phyloP scores from a whole-genome alignment of 1,140 invertebrate genomes.

The Microvelia longipes region DNA sequence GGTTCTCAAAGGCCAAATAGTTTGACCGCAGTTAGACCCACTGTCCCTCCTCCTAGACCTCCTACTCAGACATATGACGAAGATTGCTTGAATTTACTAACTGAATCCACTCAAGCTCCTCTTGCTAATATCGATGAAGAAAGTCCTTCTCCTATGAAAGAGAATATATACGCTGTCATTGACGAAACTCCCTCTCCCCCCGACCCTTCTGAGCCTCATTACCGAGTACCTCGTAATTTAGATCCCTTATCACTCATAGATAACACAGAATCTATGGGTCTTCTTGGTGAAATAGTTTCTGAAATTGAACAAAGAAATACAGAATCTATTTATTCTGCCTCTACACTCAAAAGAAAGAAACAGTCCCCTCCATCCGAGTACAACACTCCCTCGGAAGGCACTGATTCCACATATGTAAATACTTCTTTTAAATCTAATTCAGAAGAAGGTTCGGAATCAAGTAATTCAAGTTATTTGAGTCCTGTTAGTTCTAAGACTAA shows the following conservation, averaged over 20 bases:
- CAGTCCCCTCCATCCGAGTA: constrained; percentile 31
- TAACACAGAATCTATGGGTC: constrained; percentile 42
- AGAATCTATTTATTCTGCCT: constrained; percentile 69
- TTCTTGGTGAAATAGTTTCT: constrained; percentile 67
- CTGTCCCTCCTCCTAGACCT: constrained; percentile 44
- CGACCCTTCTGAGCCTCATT: constrained; percentile 27
- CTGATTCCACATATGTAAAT: constrained; percentile 35
- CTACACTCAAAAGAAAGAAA: constrained; percentile 45
- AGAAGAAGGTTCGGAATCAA: constrained; percentile 36
- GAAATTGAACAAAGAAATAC: constrained; percentile 71
- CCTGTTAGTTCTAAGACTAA: constrained; percentile 38
- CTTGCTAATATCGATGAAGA: constrained; percentile 46
- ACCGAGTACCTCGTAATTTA: constrained; percentile 11
- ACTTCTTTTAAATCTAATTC: constrained; percentile 23
- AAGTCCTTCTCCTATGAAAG: constrained; percentile 35
- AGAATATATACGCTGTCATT: constrained; percentile 75
- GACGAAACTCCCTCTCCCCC: constrained; percentile 42
- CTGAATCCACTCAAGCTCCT: constrained; percentile 30
- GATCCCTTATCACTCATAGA: constrained; percentile 3
- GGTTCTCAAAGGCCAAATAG: constrained; percentile 66
- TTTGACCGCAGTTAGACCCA: constrained; percentile 41
- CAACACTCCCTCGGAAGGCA: constrained; percentile 22
- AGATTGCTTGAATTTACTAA: constrained; percentile 54
- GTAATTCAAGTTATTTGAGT: constrained; percentile 53
- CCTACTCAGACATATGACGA: constrained; percentile 43